A percentile compares a stretch with the other conserved stretches of the same genome.
Evolutionary conservation across 2,888 invertebrate species (phyloP).

Genomic region (Apomyelois bistriatella): DNA sequence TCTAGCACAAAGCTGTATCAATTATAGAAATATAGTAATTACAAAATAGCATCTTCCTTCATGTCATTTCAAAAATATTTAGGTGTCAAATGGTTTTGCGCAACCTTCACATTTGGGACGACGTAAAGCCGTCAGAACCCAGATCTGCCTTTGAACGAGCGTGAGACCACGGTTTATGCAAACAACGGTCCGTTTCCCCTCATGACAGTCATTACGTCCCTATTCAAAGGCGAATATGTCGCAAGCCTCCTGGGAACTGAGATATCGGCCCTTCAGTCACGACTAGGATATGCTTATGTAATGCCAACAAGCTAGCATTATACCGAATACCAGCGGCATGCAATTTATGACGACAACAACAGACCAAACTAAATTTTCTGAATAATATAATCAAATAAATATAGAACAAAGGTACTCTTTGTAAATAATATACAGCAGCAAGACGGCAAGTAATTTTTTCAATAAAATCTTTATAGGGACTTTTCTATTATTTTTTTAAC

Average conservation of each 20-base stretch:
- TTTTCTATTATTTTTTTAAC: too few species aligned
- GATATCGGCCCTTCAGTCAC: conserved; percentile 59
- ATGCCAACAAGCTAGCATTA: conserved; percentile 36
- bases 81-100: conserved; percentile 44
- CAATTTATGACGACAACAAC: conserved; percentile 55
- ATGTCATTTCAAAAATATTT: conserved; percentile 22
- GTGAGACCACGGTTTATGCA: conserved; percentile 64
- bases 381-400: background rate
- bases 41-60: background rate
- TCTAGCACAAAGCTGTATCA: background rate
- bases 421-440: background rate
- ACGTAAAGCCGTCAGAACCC: conserved; percentile 32
- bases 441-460: too few species aligned
- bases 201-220: conserved; percentile 61
- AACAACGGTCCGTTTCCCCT: conserved; percentile 58
- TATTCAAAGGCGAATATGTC: conserved; percentile 38
- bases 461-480: too few species aligned
- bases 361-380: conserved; percentile 19
- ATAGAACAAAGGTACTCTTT: background rate
- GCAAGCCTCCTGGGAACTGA: conserved; percentile 58
- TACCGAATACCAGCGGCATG: conserved; percentile 45
- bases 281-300: conserved; percentile 63
- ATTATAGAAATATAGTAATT: background rate
- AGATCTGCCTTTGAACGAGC: conserved; percentile 54
- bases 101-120: conserved; percentile 45